Base-by-base conservation (phyloP, 2,888 invertebrate species). In the Seira sanloemensis region DNA sequence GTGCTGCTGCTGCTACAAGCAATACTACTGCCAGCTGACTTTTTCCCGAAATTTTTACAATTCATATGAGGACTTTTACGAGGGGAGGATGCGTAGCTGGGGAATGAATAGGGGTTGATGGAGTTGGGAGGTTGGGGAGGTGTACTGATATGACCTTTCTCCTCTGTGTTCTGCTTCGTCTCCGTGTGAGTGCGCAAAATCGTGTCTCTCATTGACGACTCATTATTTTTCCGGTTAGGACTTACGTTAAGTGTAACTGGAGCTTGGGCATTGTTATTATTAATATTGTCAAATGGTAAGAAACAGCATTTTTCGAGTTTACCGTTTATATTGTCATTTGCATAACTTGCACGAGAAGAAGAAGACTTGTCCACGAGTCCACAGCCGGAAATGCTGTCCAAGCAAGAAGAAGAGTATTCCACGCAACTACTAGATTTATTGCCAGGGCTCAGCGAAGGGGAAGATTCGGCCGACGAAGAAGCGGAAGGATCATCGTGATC, bases 41-140 rank as follows among this genome's bases (percentile, higher is more conserved):
- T 82, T 50, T 82, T 83, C 16, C 73, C 68, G n/a, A 67, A n/a
- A 46, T 78, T 65, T 68, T 75, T 78, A 77, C 79, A 79, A 84
- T 80, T 84, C 84, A 84, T 84, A 84, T 26, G 84, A 79, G 26
- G 12, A 37, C 25, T 26, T 25, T 24, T 21, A 26, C 26, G 12
- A 54, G 66, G 77, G 37, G 67, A 54, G 24, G 23, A 23, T 9
- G 19, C 62, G n/a, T n/a, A 62, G 62, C 12, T 21, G 62, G 62
- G 62, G 21, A 62, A 23, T 16, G 62, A 21, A 62, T 62, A 21
- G 62, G 62, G 62, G 21, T 62, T 2, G n/a, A n/a, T n/a, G 62
- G 23, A 62, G 62, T 19, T 62, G 7, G 19, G 21, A 23, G 62
- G 62, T 21, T 16, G n/a, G 19, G 9, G 2, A n/a, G 62, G 4